These are phyloP conservation scores for Ochotona princeps DNA, from an alignment of 2,113 vertebrate species.

Conservation along the genomic window DNA sequence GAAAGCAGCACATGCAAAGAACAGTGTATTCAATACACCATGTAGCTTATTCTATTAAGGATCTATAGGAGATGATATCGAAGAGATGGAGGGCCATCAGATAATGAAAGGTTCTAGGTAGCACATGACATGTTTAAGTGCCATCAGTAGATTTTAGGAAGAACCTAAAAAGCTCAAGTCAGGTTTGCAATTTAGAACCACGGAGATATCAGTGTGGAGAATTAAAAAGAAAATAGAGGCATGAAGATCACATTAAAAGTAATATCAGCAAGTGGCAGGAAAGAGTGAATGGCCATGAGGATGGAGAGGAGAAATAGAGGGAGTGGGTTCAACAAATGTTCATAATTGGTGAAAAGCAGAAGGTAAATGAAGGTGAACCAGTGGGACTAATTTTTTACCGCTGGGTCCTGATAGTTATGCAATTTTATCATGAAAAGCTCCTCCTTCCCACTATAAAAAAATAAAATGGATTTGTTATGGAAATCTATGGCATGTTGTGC, in stretches of 20 bases:
- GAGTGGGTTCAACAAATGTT: neutral
- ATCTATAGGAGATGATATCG: neutral
- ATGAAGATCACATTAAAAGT: neutral
- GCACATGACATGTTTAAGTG: neutral
- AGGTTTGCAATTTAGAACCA: neutral
- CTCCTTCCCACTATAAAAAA: too few relatives aligned
- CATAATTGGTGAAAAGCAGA: neutral
- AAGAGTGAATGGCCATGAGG: neutral
- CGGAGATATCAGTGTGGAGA: neutral
- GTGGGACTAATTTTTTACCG: neutral
- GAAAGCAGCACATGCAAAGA: neutral
- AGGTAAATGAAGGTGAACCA: neutral
- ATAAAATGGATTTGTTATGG: too few relatives aligned
- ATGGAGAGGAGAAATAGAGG: neutral
- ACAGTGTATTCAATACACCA: neutral
- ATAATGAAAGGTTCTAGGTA: neutral
- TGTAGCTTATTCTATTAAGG: neutral
- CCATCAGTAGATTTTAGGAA: neutral
- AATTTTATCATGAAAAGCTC: neutral
- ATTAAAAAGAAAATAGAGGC: neutral
- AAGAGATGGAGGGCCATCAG: neutral
- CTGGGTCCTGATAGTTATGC: neutral
- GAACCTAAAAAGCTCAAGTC: neutral
- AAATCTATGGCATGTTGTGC: neutral
- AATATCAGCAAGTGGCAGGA: neutral